Evolutionary conservation across 2,797 vertebrate species (phyloP).

Genomic region (Sciaenops ocellatus): DNA sequence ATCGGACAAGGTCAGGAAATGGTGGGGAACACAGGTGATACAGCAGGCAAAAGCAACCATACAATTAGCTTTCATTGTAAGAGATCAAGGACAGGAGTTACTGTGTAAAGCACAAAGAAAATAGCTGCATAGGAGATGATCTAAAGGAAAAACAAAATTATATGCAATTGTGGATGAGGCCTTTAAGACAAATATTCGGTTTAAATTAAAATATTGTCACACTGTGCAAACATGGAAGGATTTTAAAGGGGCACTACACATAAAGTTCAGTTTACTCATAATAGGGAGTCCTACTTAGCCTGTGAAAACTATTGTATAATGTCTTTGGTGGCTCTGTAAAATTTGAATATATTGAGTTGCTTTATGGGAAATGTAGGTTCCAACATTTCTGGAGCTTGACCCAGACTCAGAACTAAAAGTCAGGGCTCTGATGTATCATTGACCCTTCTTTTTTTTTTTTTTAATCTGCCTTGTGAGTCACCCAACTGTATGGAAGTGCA

Average conservation of each 20-base stretch:
- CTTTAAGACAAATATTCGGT: conserved; percentile 47
- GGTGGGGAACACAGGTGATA: conserved; percentile 74
- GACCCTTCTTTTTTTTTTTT: background rate
- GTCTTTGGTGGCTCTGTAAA: conserved; percentile 8
- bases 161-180: conserved; percentile 40
- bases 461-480: background rate
- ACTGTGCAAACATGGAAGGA: conserved; percentile 48
- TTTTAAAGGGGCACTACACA: conserved; percentile 32
- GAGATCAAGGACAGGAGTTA: conserved; percentile 57
- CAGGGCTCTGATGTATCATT: too few species aligned
- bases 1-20: conserved; percentile 80
- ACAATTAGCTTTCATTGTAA: conserved; percentile 76
- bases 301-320: conserved; percentile 3
- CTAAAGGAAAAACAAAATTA: conserved; percentile 29
- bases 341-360: background rate
- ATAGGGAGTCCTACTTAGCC: background rate
- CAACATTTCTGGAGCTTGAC: background rate
- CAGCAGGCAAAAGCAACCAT: conserved; percentile 82
- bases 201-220: conserved; percentile 43
- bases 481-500: background rate
- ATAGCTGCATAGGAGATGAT: conserved; percentile 64
- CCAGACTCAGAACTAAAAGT: background rate
- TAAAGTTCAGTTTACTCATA: background rate
- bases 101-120: conserved; percentile 61
- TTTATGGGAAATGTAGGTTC: background rate